Base-by-base conservation (phyloP, 2,113 vertebrate genomes). In the Chlorodrepanis virens region DNA sequence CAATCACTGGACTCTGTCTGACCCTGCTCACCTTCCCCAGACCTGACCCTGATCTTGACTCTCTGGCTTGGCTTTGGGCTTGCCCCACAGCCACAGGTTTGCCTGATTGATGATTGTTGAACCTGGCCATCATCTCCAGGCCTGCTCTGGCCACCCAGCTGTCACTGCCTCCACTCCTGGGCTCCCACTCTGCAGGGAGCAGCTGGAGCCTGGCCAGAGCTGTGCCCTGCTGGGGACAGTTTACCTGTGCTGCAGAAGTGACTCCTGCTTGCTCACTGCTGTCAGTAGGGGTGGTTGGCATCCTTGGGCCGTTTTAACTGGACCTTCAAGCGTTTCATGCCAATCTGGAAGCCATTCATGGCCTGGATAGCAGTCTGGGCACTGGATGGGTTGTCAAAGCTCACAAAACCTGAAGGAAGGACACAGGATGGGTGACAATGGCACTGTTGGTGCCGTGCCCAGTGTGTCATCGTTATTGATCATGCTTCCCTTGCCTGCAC, bases 271-370 rank as follows among this genome's bases (percentile, higher is more conserved):
- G 95, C 78, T 97, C 91, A 14, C 96, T 96, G 75, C 95, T 97
- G 98, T 99, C 99, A 99, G 98, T 99, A 99, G 87, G 99, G 99
- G 95, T 99, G 99, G 97, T 98, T 99, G 37, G 99, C 98, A 83
- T 99, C 99, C 98, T 99, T 99, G 97, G 99, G 99, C 98, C 99
- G 98, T 97, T 99, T 99, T 95, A 99, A 97, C 97, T 99, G 99
- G 21, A 99, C 99, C 98, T 99, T 99, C 98, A 99, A 98, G 96
- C 99, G 98, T 96, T 99, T 99, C 99, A 99, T 99, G 72, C 99
- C 99, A 35, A 99, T 99, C 98, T 99, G 99, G 97, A 99, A 99
- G 97, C 99, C 99, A 23, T 99, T 99, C 99, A 99, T 99, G 98
- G 99, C 99, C 97, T 99, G 99, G 96, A 99, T 99, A 90, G 99